Conservation (phyloP, 2,113 vertebrate genomes). For the Nibea coibor region DNA sequence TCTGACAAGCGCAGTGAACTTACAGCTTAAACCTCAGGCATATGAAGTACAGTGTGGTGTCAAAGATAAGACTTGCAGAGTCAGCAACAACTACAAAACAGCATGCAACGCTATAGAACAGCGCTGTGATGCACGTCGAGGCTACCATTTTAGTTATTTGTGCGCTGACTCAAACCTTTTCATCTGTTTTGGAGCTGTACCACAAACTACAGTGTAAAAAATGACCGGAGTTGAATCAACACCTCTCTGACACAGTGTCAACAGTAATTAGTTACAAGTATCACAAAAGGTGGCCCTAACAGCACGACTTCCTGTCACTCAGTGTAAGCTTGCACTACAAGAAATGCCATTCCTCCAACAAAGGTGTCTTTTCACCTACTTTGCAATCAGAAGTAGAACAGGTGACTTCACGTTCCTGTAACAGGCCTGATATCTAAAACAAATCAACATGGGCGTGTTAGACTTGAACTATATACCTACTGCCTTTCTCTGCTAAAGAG, state of each 20-base stretch:
- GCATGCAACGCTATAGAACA: neutral
- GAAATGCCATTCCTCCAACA: conserved; percentile 9
- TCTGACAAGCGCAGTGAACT: neutral
- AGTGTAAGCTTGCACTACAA: neutral
- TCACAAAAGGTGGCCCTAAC: conserved; percentile 16
- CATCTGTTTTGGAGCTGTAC: neutral
- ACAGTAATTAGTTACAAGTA: neutral
- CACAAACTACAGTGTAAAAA: conserved; percentile 8
- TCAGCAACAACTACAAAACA: conserved; percentile 1
- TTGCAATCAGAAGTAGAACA: conserved; percentile 54
- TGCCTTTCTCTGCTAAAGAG: conserved; percentile 24
- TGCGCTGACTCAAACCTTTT: neutral
- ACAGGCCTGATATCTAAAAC: conserved; percentile 57
- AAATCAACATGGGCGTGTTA: conserved; percentile 66
- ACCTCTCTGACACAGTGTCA: conserved; percentile 18
- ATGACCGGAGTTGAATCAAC: conserved; percentile 8
- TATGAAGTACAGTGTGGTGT: neutral
- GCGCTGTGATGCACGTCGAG: neutral
- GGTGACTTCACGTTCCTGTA: conserved; percentile 45
- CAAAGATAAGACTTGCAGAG: neutral
- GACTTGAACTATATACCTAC: conserved; percentile 44
- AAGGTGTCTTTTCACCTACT: conserved; percentile 52
- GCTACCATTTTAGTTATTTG: neutral
- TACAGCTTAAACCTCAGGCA: neutral
- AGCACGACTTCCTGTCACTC: conserved; percentile 26